These are phyloP conservation scores for Trididemnum miniatum DNA, from an alignment of 23 tunicate species.

Conservation along the genomic window DNA sequence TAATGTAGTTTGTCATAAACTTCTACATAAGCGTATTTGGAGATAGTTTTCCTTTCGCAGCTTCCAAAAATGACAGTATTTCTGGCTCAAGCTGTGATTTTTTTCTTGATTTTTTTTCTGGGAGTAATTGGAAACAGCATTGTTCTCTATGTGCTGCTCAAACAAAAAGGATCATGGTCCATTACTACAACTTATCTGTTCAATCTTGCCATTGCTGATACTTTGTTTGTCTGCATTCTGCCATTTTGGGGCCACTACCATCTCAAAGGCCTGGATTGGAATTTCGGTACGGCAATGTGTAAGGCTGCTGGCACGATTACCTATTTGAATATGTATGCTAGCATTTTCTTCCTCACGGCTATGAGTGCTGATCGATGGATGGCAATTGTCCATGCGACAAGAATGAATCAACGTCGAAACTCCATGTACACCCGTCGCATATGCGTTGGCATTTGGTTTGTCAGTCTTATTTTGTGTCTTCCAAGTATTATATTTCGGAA, in stretches of 20 bases:
- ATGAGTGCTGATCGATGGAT: constrained; percentile 83
- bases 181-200: constrained; percentile 75
- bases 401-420: constrained; percentile 35
- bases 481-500: constrained; percentile 50
- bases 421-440: constrained; percentile 38
- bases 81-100: constrained; percentile 40
- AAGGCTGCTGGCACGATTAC: constrained; percentile 52
- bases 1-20: too few relatives aligned
- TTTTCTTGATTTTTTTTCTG: constrained; percentile 40
- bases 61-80: not conserved
- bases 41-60: too few relatives aligned
- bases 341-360: constrained; percentile 79
- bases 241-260: constrained; percentile 83
- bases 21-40: too few relatives aligned
- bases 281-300: constrained; percentile 64
- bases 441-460: constrained; percentile 56
- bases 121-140: constrained; percentile 72
- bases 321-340: constrained; percentile 72
- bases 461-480: constrained; percentile 43
- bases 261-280: constrained; percentile 53
- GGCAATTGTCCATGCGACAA: constrained; percentile 80
- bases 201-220: constrained; percentile 74
- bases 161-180: constrained; percentile 56
- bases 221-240: constrained; percentile 47
- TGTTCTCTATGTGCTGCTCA: constrained; percentile 58